A percentile compares a stretch with the other conserved stretches of the same genome.
These are phyloP conservation scores for Beris morrisii DNA, from an alignment of 2,888 invertebrate species.

Conservation along the genomic window DNA sequence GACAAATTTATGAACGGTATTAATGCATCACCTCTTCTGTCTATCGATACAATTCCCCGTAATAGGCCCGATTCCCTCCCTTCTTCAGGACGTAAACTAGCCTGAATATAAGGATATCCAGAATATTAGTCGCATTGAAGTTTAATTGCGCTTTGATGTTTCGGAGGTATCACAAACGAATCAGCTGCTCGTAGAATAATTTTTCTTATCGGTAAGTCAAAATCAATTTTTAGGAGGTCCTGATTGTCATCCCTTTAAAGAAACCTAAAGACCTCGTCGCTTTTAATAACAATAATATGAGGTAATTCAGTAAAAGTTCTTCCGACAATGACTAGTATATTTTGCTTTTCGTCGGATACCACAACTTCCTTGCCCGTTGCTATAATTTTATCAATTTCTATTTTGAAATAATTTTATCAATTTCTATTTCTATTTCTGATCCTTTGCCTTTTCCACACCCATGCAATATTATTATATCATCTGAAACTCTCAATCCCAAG, in stretches of 20 bases:
- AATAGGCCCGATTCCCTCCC: conserved; percentile 21
- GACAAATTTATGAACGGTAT: conserved; percentile 25
- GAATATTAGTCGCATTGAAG: background rate
- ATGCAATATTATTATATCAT: conserved; percentile 14
- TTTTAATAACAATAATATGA: conserved; percentile 25
- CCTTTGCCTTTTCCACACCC: conserved; percentile 32
- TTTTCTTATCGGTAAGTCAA: background rate
- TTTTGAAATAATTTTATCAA: no score
- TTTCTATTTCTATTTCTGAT: conserved; percentile 3
- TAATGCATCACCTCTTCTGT: conserved; percentile 13
- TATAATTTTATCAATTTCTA: conserved; percentile 30
- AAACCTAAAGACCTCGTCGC: conserved; percentile 4
- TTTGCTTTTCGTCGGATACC: conserved; percentile 28
- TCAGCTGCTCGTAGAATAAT: conserved; percentile 4
- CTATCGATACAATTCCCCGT: conserved; percentile 15
- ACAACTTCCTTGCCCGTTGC: conserved; percentile 25
- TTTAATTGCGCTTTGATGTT: conserved; percentile 10
- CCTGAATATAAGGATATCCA: conserved; percentile 11
- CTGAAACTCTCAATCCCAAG: background rate
- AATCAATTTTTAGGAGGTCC: background rate
- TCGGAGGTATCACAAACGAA: conserved; percentile 25
- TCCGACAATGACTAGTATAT: conserved; percentile 32
- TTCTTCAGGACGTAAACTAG: conserved; percentile 7
- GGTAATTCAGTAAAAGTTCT: conserved; percentile 31
- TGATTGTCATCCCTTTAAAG: background rate